Percentiles rank a stretch among this genome's conserved stretches.
These are phyloP conservation scores for Alca torda DNA, from an alignment of 2,797 vertebrate species.

Conservation along the genomic window DNA sequence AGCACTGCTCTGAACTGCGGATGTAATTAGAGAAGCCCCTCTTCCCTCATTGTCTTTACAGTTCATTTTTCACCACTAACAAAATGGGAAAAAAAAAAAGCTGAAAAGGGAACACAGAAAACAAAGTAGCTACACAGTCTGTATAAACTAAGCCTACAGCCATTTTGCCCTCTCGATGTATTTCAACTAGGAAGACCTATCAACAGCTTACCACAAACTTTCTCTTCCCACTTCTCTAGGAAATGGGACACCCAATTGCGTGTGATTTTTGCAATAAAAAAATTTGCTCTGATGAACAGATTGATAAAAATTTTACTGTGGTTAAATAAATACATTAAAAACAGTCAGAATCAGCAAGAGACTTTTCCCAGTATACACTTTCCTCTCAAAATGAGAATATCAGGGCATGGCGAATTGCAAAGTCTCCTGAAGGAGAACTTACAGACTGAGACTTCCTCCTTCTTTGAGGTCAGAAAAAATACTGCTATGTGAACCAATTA, in stretches of 20 bases:
- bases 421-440: not conserved
- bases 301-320: not conserved
- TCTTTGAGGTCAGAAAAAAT: constrained; percentile 11
- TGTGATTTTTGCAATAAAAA: not conserved
- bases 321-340: not conserved
- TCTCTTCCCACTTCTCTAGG: not conserved
- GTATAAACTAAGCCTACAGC: not conserved
- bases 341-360: not conserved
- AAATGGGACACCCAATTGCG: not conserved
- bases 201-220: not conserved
- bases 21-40: not conserved
- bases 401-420: not conserved
- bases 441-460: not conserved
- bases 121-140: not conserved
- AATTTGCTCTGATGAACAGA: not conserved
- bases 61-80: not conserved
- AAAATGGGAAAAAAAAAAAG: not conserved
- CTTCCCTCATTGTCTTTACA: not conserved
- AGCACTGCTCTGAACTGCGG: not conserved
- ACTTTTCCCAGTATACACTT: not conserved
- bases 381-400: constrained; percentile 22
- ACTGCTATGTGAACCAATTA: not conserved
- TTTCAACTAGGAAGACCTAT: not conserved
- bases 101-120: not conserved
- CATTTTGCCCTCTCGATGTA: not conserved